Evolutionary conservation across 2,113 vertebrate genomes (phyloP).

Genomic region (Ascaphus truei): DNA sequence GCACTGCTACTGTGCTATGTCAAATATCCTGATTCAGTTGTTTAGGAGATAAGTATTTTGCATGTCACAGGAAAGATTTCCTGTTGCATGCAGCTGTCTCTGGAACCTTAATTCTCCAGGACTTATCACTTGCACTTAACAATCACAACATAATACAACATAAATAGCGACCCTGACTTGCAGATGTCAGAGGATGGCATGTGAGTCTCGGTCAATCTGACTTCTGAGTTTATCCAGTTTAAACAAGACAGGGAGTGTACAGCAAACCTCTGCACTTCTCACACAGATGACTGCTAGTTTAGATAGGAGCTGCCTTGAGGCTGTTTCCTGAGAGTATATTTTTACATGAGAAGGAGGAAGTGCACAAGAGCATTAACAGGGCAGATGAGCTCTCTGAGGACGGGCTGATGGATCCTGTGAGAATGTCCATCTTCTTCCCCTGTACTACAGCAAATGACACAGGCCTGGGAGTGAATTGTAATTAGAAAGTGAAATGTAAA

Average conservation of each 20-base stretch:
- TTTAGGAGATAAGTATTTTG: not conserved
- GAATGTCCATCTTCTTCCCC: too few species aligned
- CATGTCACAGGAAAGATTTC: conserved; percentile 8
- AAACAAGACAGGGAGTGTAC: too few species aligned
- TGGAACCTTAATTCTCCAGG: not conserved
- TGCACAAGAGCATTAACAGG: not conserved
- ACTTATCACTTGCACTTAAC: too few species aligned
- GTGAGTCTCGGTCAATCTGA: too few species aligned
- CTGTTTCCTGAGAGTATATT: not conserved
- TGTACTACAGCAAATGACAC: not conserved
- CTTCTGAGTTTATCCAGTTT: too few species aligned
- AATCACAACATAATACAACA: too few species aligned
- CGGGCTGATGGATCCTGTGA: not conserved
- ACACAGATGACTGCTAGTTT: too few species aligned
- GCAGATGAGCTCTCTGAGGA: not conserved
- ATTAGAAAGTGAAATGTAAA: not conserved
- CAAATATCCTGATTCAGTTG: not conserved
- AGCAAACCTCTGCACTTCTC: too few species aligned
- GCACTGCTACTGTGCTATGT: not conserved
- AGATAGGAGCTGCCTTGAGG: too few species aligned
- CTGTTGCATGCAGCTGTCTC: not conserved
- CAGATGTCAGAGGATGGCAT: too few species aligned
- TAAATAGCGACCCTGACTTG: too few species aligned
- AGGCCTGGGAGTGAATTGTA: not conserved
- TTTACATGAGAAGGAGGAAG: not conserved